A percentile compares a stretch with the other conserved stretches of the same genome.
phyloP scores from a whole-genome alignment of 2,888 invertebrate species.

The Tenthredo distinguenda region DNA sequence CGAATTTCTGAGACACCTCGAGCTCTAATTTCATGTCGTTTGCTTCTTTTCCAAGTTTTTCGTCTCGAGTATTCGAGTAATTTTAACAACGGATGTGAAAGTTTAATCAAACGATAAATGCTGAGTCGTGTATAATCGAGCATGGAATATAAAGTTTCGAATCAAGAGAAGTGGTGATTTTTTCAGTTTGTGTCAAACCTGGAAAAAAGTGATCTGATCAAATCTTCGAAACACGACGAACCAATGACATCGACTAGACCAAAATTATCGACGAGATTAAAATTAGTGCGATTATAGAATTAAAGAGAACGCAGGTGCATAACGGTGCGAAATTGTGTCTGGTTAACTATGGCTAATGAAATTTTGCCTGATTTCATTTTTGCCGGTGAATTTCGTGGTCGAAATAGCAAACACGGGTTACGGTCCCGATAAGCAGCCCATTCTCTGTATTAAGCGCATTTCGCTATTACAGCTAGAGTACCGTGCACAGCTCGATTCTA shows the following conservation, averaged over 20 bases:
- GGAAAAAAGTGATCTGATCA: neutral
- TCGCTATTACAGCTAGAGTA: neutral
- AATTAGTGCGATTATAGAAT: no score
- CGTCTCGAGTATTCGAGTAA: no score
- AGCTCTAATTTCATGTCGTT: neutral
- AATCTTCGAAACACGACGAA: neutral
- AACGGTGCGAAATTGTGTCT: neutral
- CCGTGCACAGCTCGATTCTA: neutral
- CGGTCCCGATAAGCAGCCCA: neutral
- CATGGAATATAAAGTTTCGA: no score
- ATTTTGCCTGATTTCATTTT: neutral
- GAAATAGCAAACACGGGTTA: neutral
- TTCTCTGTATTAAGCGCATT: neutral
- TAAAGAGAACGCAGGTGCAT: neutral
- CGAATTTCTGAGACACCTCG: neutral
- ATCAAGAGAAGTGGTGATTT: no score
- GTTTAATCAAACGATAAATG: neutral
- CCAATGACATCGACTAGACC: neutral
- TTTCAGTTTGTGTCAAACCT: neutral
- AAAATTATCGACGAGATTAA: no score
- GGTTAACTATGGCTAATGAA: neutral
- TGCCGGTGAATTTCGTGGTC: neutral
- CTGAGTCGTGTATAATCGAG: neutral
- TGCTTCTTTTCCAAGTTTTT: neutral
- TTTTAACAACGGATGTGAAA: no score